Conservation (phyloP, 2,888 invertebrate species). For the Synanthedon andrenaeformis region DNA sequence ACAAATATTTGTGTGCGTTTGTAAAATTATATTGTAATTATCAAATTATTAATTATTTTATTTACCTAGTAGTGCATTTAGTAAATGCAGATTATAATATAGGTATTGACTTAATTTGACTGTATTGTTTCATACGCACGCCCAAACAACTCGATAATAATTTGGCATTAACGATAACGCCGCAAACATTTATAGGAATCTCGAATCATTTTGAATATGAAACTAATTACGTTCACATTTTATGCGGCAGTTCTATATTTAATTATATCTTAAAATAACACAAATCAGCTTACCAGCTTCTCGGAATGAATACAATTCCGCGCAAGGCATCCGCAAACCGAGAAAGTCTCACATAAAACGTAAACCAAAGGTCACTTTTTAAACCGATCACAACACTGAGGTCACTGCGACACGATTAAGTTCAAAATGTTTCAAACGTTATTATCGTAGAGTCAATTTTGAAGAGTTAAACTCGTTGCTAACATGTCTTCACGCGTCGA, state of each 20-base stretch:
- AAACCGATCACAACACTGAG: slow-evolving; percentile 17
- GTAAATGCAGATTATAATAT: no score
- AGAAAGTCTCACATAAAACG: slow-evolving; percentile 13
- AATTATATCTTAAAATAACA: slow-evolving; percentile 65
- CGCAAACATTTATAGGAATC: slow-evolving; percentile 36
- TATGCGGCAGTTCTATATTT: slow-evolving; percentile 58
- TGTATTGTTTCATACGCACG: no score
- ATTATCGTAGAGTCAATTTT: slow-evolving; percentile 22
- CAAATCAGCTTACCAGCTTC: slow-evolving; percentile 55
- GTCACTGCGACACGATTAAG: slow-evolving; percentile 34
- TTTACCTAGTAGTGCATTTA: no score
- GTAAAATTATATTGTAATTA: no score
- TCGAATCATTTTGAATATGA: slow-evolving; percentile 44
- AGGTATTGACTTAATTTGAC: no score
- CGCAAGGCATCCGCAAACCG: slow-evolving; percentile 27
- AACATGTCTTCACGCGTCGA: slow-evolving; percentile 30
- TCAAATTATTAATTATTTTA: no score
- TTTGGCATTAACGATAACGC: neutral
- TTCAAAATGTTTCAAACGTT: slow-evolving; percentile 24
- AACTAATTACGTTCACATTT: slow-evolving; percentile 54
- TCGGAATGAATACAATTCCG: slow-evolving; percentile 37
- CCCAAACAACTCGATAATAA: no score
- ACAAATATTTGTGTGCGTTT: no score
- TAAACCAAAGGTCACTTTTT: slow-evolving; percentile 14
- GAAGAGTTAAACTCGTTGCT: slow-evolving; percentile 13